These are phyloP conservation scores for Caenorhabditis latens DNA, from an alignment of 1,140 invertebrate genomes.

Conservation along the genomic window DNA sequence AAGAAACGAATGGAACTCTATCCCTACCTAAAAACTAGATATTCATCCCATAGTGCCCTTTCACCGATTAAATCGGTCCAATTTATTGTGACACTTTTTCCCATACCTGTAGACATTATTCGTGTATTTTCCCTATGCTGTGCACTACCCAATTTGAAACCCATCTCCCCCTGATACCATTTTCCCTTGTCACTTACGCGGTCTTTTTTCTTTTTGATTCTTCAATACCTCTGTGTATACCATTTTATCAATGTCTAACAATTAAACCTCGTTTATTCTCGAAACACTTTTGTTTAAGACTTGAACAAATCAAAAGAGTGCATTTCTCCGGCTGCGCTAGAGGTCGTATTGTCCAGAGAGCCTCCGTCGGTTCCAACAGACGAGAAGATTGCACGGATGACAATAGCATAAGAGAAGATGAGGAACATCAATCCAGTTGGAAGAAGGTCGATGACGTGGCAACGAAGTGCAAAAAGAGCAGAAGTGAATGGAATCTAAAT, in stretches of 20 bases:
- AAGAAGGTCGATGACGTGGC: constrained; percentile 45
- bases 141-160: not conserved
- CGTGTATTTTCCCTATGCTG: constrained; percentile 15
- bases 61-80: not conserved
- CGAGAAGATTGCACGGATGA: constrained; percentile 35
- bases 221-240: constrained; percentile 6
- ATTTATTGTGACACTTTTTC: not conserved
- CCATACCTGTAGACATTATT: constrained; percentile 20
- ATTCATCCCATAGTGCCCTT: not conserved
- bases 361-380: constrained; percentile 5
- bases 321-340: not conserved
- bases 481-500: constrained; percentile 42
- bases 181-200: constrained; percentile 7
- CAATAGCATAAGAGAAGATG: not conserved
- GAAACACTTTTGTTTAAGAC: not conserved
- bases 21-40: not conserved
- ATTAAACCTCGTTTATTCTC: constrained; percentile 1
- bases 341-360: not conserved
- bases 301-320: not conserved
- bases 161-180: not conserved
- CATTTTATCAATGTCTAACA: not conserved
- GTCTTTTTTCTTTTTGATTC: not conserved
- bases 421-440: constrained; percentile 42
- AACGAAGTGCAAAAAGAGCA: constrained; percentile 29
- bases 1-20: constrained; percentile 2